These are phyloP conservation scores for Corydoras sp. DNA, from an alignment of 2,113 vertebrate species.

Conservation along the genomic window DNA sequence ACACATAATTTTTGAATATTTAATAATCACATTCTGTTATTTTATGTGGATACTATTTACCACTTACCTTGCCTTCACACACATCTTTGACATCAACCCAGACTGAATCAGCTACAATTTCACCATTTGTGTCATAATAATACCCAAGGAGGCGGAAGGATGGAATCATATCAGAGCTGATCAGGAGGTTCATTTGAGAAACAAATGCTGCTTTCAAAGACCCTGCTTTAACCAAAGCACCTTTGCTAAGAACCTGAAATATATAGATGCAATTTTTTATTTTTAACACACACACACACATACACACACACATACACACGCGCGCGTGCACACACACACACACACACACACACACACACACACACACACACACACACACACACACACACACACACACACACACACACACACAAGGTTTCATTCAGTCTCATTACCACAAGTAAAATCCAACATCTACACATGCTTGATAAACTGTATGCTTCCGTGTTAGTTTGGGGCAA, in stretches of 20 bases:
- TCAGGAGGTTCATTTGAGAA: neutral
- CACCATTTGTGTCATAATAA: conserved; percentile 54
- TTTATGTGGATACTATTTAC: conserved; percentile 1
- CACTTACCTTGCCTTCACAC: conserved; percentile 64
- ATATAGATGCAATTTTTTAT: neutral
- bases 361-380: neutral
- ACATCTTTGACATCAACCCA: conserved; percentile 69
- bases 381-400: too few relatives aligned
- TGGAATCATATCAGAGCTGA: conserved; percentile 64
- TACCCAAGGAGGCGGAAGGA: conserved; percentile 74
- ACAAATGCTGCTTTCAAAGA: neutral
- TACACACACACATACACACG: too few relatives aligned
- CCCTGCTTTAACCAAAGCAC: conserved; percentile 22
- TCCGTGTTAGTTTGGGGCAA: too few relatives aligned
- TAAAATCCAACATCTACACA: too few relatives aligned
- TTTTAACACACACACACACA: neutral
- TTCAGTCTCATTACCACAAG: too few relatives aligned
- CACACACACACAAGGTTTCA: too few relatives aligned
- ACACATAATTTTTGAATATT: neutral
- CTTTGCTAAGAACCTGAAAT: conserved; percentile 59
- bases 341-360: neutral
- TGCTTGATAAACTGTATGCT: too few relatives aligned
- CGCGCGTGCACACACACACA: too few relatives aligned
- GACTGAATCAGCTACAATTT: conserved; percentile 71
- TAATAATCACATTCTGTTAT: neutral